A percentile compares a stretch with the other conserved stretches of the same genome.
These are phyloP conservation scores for Neotragus moschatus DNA, from an alignment of 2,113 vertebrate genomes.

Conservation along the genomic window DNA sequence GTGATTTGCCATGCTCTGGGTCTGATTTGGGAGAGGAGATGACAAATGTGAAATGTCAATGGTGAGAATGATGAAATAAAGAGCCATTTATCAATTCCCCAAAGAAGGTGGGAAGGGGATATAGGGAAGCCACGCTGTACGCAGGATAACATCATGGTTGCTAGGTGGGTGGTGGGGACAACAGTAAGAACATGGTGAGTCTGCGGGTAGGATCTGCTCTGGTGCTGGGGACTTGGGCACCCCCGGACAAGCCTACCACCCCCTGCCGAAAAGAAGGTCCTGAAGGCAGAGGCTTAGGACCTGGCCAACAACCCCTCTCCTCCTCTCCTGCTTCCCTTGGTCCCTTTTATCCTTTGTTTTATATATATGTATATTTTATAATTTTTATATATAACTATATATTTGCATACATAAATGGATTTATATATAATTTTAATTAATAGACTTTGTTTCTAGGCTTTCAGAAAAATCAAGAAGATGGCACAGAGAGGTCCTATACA, in stretches of 20 bases:
- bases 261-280: not conserved
- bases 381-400: not conserved
- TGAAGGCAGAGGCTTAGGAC: not conserved
- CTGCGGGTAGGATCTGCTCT: not conserved
- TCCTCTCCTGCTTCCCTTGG: not conserved
- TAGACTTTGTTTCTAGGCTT: not conserved
- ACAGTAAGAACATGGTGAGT: not conserved
- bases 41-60: not conserved
- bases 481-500: not conserved
- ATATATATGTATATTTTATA: not conserved
- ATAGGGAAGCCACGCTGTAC: not conserved
- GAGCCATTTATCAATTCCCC: not conserved
- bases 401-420: not conserved
- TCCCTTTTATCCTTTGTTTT: not conserved
- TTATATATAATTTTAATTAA: not conserved
- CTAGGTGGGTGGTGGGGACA: not conserved
- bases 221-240: not conserved
- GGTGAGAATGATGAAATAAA: not conserved
- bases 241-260: not conserved
- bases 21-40: not conserved
- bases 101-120: not conserved
- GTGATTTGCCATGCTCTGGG: not conserved
- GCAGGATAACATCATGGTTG: fast-evolving
- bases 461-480: not conserved
- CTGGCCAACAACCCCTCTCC: no score